Base-by-base conservation (phyloP, 2,113 vertebrate genomes). In the Halichoerus grypus region DNA sequence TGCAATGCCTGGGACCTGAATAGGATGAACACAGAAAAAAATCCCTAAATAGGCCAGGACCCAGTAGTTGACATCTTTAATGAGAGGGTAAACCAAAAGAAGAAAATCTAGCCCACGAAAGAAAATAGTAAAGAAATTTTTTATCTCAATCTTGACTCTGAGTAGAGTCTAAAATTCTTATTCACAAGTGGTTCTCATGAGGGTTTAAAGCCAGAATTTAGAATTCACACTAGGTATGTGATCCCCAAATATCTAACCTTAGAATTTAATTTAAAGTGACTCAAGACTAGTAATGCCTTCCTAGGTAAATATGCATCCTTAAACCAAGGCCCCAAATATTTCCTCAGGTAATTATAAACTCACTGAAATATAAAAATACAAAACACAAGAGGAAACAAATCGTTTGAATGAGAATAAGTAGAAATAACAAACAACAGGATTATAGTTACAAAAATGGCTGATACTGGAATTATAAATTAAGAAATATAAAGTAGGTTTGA, bases 381-480 rank as follows among this genome's bases (percentile, higher is more conserved):
- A 49, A 94, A 57, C 9, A 53, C 46, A 74, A 74, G 46, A 91
- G 19, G 6, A 91, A 87, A 33, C 0, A 91, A 91, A 6, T 46
- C 9, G 28, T 86, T 74, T 63, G 13, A 81, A 22, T 21, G 42
- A 77, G 19, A 53, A 71, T 86, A 65, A 55, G 31, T 36, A 90
- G 72, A 81, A 94, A 86, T 94, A 81, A 86, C 12, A 89, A 96
- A 69, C 22, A 69, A 79, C 28, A 94, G 18, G 18, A 71, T 71
- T 42, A 79, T 36, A 71, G 80, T 53, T 51, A 61, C 12, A 84
- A 88, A 80, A 59, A 61, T 31, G 42, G 8, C 24, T 92, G 22
- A 57, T 77, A 39, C 2, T 93, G 13, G 49, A 96, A 42, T 74
- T 85, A 63, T 61, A n/a, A 79, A 49, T 79, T 59, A 69, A 51